Conservation (phyloP, 2,113 vertebrate genomes). For the Irena cyanogastra region DNA sequence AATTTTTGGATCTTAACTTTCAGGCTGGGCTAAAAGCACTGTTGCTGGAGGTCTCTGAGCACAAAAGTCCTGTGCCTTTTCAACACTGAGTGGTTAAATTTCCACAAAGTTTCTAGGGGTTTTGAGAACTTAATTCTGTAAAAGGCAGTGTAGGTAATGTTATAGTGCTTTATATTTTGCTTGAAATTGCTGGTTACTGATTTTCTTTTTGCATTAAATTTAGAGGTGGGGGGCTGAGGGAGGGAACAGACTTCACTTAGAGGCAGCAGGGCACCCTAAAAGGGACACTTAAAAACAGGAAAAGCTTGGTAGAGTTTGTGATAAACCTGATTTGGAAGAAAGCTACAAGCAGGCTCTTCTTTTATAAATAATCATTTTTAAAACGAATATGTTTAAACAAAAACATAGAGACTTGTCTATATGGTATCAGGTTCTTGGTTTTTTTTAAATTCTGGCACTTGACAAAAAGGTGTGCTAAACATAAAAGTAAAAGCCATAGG, state of each 20-base stretch:
- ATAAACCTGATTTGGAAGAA: conserved; percentile 59
- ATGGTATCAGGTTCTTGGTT: conserved; percentile 63
- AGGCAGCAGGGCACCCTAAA: conserved; percentile 7
- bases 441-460: conserved; percentile 57
- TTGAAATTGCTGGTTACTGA: conserved; percentile 47
- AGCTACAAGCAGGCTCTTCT: conserved; percentile 58
- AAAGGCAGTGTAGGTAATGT: conserved; percentile 53
- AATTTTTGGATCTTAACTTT: neutral
- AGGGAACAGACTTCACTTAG: conserved; percentile 17
- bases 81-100: conserved; percentile 45
- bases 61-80: conserved; percentile 74
- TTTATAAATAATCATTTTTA: conserved; percentile 52
- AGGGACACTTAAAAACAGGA: conserved; percentile 40
- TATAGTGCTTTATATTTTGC: conserved; percentile 67
- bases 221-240: neutral
- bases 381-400: conserved; percentile 61
- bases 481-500: conserved; percentile 75
- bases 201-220: conserved; percentile 37
- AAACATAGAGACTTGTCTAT: conserved; percentile 63
- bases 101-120: conserved; percentile 52
- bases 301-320: conserved; percentile 42
- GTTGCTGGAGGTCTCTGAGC: conserved; percentile 42
- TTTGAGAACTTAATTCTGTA: conserved; percentile 51
- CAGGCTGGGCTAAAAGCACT: neutral
- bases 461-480: conserved; percentile 70